Evolutionary conservation across 2,888 invertebrate genomes (phyloP).

Genomic region (Drosophila austrosaltans): DNA sequence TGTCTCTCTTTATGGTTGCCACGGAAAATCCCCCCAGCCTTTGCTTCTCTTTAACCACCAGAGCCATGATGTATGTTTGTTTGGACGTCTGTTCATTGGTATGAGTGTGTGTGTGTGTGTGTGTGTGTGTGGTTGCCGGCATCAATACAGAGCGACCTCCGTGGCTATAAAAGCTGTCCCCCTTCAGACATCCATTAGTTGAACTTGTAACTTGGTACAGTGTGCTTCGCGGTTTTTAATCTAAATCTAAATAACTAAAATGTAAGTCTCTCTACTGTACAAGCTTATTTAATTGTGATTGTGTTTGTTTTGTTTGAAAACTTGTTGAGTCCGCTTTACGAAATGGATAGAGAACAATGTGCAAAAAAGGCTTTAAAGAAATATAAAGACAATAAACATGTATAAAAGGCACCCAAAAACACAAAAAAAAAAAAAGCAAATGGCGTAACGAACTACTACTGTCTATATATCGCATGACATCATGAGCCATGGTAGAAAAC

Average conservation of each 20-base stretch:
- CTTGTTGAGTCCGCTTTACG: background rate
- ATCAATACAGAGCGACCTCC: background rate
- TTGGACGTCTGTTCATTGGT: background rate
- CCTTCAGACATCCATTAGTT: conserved; percentile 52
- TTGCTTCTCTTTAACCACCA: background rate
- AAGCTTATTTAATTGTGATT: conserved; percentile 1
- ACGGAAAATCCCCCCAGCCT: conserved; percentile 16
- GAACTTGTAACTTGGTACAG: conserved; percentile 64
- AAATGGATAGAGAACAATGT: conserved; percentile 22
- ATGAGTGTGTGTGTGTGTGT: conserved; percentile 8
- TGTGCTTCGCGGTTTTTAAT: conserved; percentile 45
- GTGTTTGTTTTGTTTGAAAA: conserved; percentile 22
- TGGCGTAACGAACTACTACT: conserved; percentile 22
- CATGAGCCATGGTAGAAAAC: conserved; percentile 21
- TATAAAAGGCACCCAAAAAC: conserved; percentile 15
- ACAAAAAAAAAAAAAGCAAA: background rate
- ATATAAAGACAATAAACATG: conserved; percentile 16
- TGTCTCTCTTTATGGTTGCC: conserved; percentile 33
- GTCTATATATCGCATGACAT: conserved; percentile 31
- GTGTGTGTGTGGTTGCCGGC: conserved; percentile 40
- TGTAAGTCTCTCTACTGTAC: conserved; percentile 56
- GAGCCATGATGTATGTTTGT: conserved; percentile 23
- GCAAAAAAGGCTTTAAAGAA: background rate
- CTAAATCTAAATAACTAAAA: conserved; percentile 38
- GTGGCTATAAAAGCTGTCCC: conserved; percentile 59